Evolutionary conservation across 2,113 vertebrate species (phyloP).

Genomic region (Urocitellus parryii): DNA sequence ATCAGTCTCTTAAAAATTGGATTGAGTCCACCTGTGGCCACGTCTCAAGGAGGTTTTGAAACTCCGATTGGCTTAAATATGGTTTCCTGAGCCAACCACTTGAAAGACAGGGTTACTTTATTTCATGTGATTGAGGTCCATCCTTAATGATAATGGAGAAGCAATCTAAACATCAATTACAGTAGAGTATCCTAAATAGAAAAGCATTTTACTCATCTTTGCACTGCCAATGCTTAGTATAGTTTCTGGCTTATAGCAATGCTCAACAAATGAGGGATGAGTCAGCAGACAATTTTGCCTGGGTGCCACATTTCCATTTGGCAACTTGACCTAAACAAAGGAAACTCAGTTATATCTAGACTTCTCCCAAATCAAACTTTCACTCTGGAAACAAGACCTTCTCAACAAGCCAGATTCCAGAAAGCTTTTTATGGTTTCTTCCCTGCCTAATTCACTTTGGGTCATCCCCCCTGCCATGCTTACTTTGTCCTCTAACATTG

Average conservation of each 20-base stretch:
- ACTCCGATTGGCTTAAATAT: neutral
- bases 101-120: neutral
- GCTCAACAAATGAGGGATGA: neutral
- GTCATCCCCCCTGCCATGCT: neutral
- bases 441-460: neutral
- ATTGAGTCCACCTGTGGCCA: neutral
- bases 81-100: neutral
- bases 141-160: neutral
- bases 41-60: neutral
- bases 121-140: neutral
- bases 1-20: constrained; percentile 5
- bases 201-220: neutral
- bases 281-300: neutral
- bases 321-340: neutral
- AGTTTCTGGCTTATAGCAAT: neutral
- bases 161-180: neutral
- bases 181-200: neutral
- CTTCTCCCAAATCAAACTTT: neutral
- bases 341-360: neutral
- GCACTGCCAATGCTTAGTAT: neutral
- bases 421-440: constrained; percentile 23
- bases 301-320: neutral
- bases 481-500: neutral
- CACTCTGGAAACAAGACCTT: constrained; percentile 15
- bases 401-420: neutral